Evolutionary conservation across 2,797 vertebrate species (phyloP), one percentile per base, ranked within the genome.

Genomic region (Tinamus major): DNA sequence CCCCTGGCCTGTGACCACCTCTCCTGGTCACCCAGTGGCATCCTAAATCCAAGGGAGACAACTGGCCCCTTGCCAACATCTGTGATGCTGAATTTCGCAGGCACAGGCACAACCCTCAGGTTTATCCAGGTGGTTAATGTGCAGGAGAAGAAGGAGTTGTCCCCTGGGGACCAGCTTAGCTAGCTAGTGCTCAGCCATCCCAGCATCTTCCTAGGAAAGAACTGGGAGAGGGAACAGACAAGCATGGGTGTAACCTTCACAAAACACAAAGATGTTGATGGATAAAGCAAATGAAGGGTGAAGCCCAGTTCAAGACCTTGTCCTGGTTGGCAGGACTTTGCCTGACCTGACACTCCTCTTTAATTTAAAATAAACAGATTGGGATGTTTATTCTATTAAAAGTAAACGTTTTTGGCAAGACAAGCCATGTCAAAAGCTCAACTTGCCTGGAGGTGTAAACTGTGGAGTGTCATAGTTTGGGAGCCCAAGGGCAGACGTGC

Each of bases 381-480:
- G 26, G 26, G 27, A 27, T 51, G 24, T 26, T 51, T 51, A 26
- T 51, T 51, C 26, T 51, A 26, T 53, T 33, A 15, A 35, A 68
- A 46, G 10, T 48, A 68, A 68, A 55, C 6, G 29, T 7, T n/a
- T 62, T n/a, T 13, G 58, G 41, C 41, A 55, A 21, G 24, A 21
- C 24, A 13, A 13, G 33, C 20, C 19, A 7, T 48, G 41, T 33
- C 23, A 17, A 39, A 62, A 3, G 13, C 48, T 14, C 13, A 1
- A 4, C 12, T 69, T 27, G 23, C 29, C 56, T 17, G 20, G 29
- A 42, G 10, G 31, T 13, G 69, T 27, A 46, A 27, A 39, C 14
- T 4, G 6, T 31, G 9, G 23, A 29, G 33, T 2, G 23, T n/a
- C 7, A 39, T 26, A 2, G 6, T 33, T 9, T 26, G 1, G 1